phyloP scores from a whole-genome alignment of 1,140 invertebrate genomes.

The Mycetomoellerius zeteki region DNA sequence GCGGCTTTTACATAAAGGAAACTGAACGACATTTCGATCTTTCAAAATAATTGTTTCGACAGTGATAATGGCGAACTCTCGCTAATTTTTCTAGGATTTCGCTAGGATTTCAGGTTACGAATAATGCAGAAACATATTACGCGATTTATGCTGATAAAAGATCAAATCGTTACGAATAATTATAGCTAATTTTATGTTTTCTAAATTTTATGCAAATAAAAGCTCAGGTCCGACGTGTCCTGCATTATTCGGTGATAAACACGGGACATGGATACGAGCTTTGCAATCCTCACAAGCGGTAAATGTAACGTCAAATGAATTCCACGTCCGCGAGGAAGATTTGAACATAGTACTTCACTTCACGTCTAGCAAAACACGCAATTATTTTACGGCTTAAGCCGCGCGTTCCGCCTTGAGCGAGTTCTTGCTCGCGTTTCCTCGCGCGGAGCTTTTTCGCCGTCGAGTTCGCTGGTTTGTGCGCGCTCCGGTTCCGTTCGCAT shows the following conservation, averaged over 20 bases:
- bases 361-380: constrained; percentile 53
- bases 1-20: background rate
- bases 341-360: constrained; percentile 48
- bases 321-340: constrained; percentile 37
- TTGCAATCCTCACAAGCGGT: background rate
- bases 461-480: constrained; percentile 36
- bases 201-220: background rate
- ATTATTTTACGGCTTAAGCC: constrained; percentile 65
- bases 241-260: constrained; percentile 7
- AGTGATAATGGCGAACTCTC: background rate
- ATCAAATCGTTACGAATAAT: background rate
- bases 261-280: background rate
- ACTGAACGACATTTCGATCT: background rate
- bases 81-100: no score
- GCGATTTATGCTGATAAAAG: background rate
- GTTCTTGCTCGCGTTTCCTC: constrained; percentile 56
- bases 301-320: constrained; percentile 35
- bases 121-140: background rate
- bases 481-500: constrained; percentile 32
- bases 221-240: background rate
- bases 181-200: background rate
- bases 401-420: constrained; percentile 61
- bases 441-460: constrained; percentile 53
- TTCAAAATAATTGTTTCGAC: background rate
- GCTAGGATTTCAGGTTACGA: background rate